Conservation (phyloP, 2,113 vertebrate species). For the Shinisaurus crocodilurus region DNA sequence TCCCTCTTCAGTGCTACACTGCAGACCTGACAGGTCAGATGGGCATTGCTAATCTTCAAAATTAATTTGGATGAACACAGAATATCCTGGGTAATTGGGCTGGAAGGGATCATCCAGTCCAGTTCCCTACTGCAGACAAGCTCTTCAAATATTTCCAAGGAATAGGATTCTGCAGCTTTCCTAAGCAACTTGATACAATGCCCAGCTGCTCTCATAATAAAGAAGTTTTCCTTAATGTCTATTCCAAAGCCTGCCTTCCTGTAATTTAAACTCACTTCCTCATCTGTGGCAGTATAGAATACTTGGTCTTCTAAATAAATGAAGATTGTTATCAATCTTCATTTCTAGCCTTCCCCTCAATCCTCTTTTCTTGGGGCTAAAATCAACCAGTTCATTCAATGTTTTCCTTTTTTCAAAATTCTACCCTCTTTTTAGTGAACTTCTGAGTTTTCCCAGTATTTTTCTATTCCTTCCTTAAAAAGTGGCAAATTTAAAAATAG, state of each 20-base stretch:
- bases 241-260: background rate
- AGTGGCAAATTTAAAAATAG: background rate
- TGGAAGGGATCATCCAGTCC: background rate
- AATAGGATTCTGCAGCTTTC: background rate
- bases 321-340: background rate
- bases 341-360: background rate
- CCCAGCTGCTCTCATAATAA: background rate
- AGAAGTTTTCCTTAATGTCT: background rate
- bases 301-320: background rate
- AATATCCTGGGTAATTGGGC: background rate
- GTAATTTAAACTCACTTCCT: constrained; percentile 9
- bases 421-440: background rate
- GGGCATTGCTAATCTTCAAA: background rate
- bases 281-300: background rate
- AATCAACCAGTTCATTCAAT: background rate
- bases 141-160: background rate
- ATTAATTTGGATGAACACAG: background rate
- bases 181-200: background rate
- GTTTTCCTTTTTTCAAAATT: background rate
- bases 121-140: background rate
- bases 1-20: background rate
- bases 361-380: background rate
- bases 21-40: background rate
- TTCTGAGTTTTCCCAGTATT: background rate
- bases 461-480: background rate